A percentile compares a stretch with the other conserved stretches of the same genome.
Evolutionary conservation across 2,888 invertebrate genomes (phyloP).

Genomic region (Dynastes maya): DNA sequence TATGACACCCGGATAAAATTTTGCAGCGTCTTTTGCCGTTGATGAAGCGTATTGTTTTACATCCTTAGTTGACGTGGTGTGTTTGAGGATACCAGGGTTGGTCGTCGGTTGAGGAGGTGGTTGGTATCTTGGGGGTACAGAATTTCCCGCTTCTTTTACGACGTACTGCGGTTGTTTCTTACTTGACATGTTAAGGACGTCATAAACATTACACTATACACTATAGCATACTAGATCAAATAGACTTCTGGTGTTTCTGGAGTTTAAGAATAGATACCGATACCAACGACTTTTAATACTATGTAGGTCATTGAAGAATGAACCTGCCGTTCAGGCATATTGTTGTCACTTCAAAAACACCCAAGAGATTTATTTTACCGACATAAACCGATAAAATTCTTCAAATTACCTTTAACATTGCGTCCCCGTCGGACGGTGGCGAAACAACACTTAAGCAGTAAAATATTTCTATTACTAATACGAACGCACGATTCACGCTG

Average conservation of each 20-base stretch:
- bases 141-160: slow-evolving; percentile 64
- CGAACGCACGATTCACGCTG: slow-evolving; percentile 49
- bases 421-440: background rate
- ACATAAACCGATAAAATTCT: slow-evolving; percentile 18
- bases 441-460: slow-evolving; percentile 9
- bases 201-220: slow-evolving; percentile 49
- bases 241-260: background rate
- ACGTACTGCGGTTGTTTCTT: slow-evolving; percentile 69
- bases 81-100: slow-evolving; percentile 78
- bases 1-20: slow-evolving; percentile 60
- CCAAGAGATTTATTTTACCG: slow-evolving; percentile 7
- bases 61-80: slow-evolving; percentile 71
- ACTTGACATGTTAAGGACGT: slow-evolving; percentile 68
- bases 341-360: slow-evolving; percentile 39
- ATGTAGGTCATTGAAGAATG: slow-evolving; percentile 65
- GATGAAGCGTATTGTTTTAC: slow-evolving; percentile 64
- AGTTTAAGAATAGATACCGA: slow-evolving; percentile 21
- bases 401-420: slow-evolving; percentile 24
- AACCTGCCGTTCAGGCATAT: slow-evolving; percentile 60
- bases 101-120: slow-evolving; percentile 74
- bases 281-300: slow-evolving; percentile 64
- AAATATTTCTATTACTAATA: slow-evolving; percentile 14
- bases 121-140: slow-evolving; percentile 84
- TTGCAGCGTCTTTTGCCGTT: slow-evolving; percentile 27
- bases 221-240: slow-evolving; percentile 13